Evolutionary conservation across 2,797 vertebrate genomes (phyloP).

Genomic region (Sitta carolinensis): DNA sequence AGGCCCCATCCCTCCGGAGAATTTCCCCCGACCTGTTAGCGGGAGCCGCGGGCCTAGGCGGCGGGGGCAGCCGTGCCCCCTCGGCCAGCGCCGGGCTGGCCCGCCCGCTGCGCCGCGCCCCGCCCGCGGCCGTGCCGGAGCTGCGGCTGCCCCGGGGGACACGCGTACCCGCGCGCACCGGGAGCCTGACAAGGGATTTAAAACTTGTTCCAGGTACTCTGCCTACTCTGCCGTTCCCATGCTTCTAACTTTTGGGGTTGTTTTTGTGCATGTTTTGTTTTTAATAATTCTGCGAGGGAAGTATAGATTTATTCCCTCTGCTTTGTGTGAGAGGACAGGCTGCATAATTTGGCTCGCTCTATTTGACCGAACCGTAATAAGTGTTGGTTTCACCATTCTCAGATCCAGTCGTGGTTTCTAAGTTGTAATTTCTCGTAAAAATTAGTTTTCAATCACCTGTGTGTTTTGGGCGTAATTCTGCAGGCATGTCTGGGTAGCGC

Average conservation of each 20-base stretch:
- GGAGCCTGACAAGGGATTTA: neutral
- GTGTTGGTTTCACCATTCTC: neutral
- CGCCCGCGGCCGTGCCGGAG: neutral
- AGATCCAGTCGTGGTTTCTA: neutral
- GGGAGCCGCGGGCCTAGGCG: neutral
- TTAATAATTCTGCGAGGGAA: neutral
- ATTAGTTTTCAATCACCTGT: neutral
- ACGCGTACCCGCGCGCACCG: neutral
- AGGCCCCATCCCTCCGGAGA: neutral
- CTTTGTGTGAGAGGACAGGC: neutral
- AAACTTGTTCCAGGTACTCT: slow-evolving; percentile 33
- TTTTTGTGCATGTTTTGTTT: neutral
- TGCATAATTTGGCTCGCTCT: neutral
- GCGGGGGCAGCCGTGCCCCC: neutral
- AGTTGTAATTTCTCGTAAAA: neutral
- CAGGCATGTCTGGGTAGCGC: neutral
- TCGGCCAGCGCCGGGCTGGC: neutral
- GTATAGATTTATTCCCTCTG: neutral
- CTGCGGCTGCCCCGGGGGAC: neutral
- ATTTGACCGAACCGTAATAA: accelerated
- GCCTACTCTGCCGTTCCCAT: neutral
- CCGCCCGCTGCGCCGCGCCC: neutral
- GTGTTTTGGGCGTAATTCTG: neutral
- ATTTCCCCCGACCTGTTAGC: neutral
- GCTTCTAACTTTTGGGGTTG: neutral